phyloP scores from a whole-genome alignment of 2,797 vertebrate species.

The Anabas testudineus region DNA sequence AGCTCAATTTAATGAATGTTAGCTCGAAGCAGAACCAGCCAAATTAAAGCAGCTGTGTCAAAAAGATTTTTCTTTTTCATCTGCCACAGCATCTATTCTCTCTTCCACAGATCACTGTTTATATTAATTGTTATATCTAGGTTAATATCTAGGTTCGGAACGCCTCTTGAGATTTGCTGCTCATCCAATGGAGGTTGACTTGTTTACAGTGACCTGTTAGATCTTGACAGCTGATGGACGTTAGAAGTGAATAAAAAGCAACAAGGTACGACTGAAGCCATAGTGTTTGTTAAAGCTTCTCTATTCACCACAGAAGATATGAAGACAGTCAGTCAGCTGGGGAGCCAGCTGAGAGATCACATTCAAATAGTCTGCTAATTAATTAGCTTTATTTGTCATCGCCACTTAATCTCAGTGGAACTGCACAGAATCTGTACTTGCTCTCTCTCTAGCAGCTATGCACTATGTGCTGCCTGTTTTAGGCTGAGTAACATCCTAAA shows the following conservation, averaged over 20 bases:
- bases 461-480: conserved; percentile 22
- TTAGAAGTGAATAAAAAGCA: conserved; percentile 20
- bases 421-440: conserved; percentile 31
- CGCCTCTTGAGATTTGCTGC: conserved; percentile 3
- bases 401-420: conserved; percentile 45
- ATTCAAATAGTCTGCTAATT: conserved; percentile 73
- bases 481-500: conserved; percentile 50
- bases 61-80: conserved; percentile 1
- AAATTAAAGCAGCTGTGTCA: conserved; percentile 6
- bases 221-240: conserved; percentile 39
- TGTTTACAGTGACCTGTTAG: conserved; percentile 38
- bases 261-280: neutral
- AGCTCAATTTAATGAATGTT: conserved; percentile 20
- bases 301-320: conserved; percentile 40
- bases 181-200: conserved; percentile 25
- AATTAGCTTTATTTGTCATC: conserved; percentile 64
- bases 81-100: neutral
- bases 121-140: conserved; percentile 5
- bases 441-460: conserved; percentile 41
- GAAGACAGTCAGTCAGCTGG: conserved; percentile 58
- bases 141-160: neutral
- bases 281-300: conserved; percentile 45
- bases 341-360: conserved; percentile 59
- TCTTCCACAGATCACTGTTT: conserved; percentile 12
- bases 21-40: conserved; percentile 19